These are phyloP conservation scores for Odobenus rosmarus DNA, from an alignment of 2,113 vertebrate genomes.

Conservation along the genomic window DNA sequence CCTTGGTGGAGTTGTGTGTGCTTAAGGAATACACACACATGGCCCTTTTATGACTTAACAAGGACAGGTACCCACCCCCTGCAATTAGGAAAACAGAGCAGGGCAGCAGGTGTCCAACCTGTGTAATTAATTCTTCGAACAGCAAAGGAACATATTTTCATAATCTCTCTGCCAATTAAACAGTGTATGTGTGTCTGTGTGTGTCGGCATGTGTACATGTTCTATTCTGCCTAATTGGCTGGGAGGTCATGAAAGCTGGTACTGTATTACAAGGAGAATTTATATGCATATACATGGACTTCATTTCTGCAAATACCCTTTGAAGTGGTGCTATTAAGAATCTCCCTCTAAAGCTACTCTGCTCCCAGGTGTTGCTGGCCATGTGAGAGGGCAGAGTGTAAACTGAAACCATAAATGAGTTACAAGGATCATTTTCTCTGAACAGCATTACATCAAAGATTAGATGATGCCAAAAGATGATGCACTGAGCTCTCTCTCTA, in stretches of 20 bases:
- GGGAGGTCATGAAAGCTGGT: slow-evolving; percentile 25
- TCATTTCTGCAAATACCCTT: slow-evolving; percentile 47
- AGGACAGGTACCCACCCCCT: not conserved
- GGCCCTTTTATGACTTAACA: slow-evolving; percentile 42
- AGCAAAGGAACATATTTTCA: slow-evolving; percentile 37
- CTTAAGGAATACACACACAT: slow-evolving; percentile 19
- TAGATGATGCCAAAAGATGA: slow-evolving; percentile 53
- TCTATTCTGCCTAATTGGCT: slow-evolving; percentile 23
- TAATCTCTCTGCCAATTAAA: slow-evolving; percentile 51
- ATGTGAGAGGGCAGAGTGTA: slow-evolving; percentile 22
- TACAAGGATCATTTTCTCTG: slow-evolving; percentile 61
- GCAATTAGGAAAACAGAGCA: slow-evolving; percentile 8
- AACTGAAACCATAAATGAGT: slow-evolving; percentile 68
- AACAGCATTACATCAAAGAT: slow-evolving; percentile 65
- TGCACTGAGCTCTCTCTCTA: not conserved
- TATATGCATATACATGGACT: not conserved
- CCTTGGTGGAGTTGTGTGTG: not conserved
- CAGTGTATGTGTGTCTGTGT: not conserved
- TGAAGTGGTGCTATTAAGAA: slow-evolving; percentile 34
- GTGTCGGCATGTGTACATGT: not conserved
- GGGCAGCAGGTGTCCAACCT: slow-evolving; percentile 48
- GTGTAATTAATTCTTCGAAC: slow-evolving; percentile 64
- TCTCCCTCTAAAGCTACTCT: slow-evolving; percentile 39
- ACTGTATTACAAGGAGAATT: slow-evolving; percentile 29
- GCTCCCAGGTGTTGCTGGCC: slow-evolving; percentile 51